A percentile compares a stretch with the other conserved stretches of the same genome.
These are phyloP conservation scores for Oligia strigilis DNA, from an alignment of 2,888 invertebrate species.

Conservation along the genomic window DNA sequence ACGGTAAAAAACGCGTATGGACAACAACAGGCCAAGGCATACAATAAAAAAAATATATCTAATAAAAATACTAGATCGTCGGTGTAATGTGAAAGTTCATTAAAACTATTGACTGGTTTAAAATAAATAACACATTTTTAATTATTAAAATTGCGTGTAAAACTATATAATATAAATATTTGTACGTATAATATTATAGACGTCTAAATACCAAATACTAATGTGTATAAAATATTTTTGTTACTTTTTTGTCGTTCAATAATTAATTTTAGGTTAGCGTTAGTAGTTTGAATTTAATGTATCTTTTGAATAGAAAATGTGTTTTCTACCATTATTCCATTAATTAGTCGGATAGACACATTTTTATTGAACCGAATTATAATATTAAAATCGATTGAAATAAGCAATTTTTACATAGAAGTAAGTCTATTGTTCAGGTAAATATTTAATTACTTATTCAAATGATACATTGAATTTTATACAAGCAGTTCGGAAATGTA, in stretches of 20 bases:
- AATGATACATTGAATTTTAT: constrained; percentile 45
- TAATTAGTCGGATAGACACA: constrained; percentile 22
- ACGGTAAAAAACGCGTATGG: neutral
- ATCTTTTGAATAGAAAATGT: constrained; percentile 54
- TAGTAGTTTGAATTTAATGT: constrained; percentile 64
- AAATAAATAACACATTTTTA: constrained; percentile 35
- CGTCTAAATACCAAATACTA: constrained; percentile 87
- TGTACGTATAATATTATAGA: constrained; percentile 59
- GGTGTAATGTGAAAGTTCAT: constrained; percentile 14
- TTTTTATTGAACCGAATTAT: constrained; percentile 31
- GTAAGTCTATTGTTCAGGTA: constrained; percentile 8
- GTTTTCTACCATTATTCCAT: constrained; percentile 15
- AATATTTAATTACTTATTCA: constrained; percentile 17
- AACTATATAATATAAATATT: constrained; percentile 48
- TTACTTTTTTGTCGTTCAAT: constrained; percentile 72
- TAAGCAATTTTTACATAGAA: constrained; percentile 36
- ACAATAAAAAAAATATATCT: neutral
- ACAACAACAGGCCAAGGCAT: neutral
- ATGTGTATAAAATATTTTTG: constrained; percentile 79
- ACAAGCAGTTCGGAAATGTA: constrained; percentile 44
- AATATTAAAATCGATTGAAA: constrained; percentile 1
- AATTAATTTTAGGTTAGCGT: constrained; percentile 72
- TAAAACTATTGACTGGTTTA: constrained; percentile 31
- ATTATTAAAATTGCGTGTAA: constrained; percentile 35
- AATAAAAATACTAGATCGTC: constrained; percentile 6